Percentiles rank a stretch among this genome's conserved stretches.
Conservation (phyloP, 2,888 invertebrate species). For the Microchrysa polita region DNA sequence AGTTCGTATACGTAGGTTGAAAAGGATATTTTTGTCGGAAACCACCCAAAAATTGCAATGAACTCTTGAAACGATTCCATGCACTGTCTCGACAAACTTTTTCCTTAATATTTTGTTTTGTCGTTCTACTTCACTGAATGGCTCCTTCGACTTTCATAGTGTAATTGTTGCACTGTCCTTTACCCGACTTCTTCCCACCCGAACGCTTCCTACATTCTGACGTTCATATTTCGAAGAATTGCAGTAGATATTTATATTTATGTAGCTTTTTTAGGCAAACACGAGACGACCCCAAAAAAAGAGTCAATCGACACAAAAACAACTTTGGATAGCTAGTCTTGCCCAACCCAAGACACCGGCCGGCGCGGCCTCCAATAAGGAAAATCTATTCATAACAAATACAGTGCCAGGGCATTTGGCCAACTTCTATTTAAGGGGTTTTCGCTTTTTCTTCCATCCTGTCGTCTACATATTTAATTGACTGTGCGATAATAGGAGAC, state of each 20-base stretch:
- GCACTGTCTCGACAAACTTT: slow-evolving; percentile 18
- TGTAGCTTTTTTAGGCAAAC: no score
- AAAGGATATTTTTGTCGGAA: neutral
- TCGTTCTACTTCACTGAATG: no score
- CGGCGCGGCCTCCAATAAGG: neutral
- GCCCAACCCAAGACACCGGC: neutral
- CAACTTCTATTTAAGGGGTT: neutral
- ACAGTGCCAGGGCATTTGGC: slow-evolving; percentile 25
- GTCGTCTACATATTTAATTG: slow-evolving; percentile 27
- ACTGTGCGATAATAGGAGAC: slow-evolving; percentile 27
- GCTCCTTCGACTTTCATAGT: no score
- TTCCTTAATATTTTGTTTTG: neutral
- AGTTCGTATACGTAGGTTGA: no score
- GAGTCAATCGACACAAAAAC: neutral
- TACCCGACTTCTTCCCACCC: neutral
- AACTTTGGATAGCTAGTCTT: neutral
- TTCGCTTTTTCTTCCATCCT: neutral
- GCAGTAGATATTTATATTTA: no score
- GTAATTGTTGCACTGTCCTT: neutral
- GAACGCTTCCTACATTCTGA: no score
- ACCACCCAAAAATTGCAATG: slow-evolving; percentile 10
- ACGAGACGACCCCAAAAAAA: no score
- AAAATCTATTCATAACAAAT: neutral
- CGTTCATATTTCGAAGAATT: no score
- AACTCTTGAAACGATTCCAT: slow-evolving; percentile 1